These are phyloP conservation scores for Lasiurus cinereus DNA, from an alignment of 2,113 vertebrate species.

Conservation along the genomic window DNA sequence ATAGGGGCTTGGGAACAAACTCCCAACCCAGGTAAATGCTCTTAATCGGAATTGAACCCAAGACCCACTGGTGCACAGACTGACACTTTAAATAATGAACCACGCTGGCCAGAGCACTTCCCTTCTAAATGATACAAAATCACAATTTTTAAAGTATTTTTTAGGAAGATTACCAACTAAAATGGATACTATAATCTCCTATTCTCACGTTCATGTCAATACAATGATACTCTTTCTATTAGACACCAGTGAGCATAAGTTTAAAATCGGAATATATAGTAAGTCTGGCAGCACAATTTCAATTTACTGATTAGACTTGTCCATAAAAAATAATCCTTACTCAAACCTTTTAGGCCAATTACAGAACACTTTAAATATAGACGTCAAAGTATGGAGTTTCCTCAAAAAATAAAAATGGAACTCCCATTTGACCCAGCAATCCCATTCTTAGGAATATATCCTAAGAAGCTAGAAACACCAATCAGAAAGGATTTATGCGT, in stretches of 20 bases:
- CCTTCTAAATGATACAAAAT: constrained; percentile 51
- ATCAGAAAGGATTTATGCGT: no score
- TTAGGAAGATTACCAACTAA: constrained; percentile 31
- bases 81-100: no score
- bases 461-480: no score
- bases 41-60: no score
- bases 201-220: neutral
- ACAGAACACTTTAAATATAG: constrained; percentile 16
- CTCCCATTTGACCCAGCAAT: no score
- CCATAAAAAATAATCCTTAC: constrained; percentile 8
- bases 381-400: neutral
- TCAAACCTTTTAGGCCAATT: constrained; percentile 20
- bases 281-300: neutral
- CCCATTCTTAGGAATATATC: no score
- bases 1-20: no score
- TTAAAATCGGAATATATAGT: constrained; percentile 32
- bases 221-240: neutral
- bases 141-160: neutral
- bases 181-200: neutral
- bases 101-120: neutral
- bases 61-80: no score
- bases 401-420: no score
- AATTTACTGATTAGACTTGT: constrained; percentile 3
- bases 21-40: no score
- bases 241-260: neutral